Base-by-base conservation (phyloP, 1,140 invertebrate species). In the Meteorus sp. region DNA sequence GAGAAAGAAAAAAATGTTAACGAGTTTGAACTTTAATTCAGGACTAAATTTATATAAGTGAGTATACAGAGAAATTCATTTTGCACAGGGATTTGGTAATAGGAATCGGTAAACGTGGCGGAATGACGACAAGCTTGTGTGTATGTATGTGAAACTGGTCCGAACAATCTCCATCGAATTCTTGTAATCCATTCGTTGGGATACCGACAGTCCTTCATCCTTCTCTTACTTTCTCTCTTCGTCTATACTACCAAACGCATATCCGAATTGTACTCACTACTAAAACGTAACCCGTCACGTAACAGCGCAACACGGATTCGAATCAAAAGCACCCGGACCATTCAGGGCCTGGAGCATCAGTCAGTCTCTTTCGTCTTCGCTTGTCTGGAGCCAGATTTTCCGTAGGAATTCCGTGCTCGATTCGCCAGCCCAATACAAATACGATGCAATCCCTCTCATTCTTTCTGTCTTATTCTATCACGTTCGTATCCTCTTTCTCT, bases 401-500 rank as follows among this genome's bases (percentile, higher is more conserved):
- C 60, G 61, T 59, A 62, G 69, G 63, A 73, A 73, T 73, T 72
- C 71, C 67, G 64, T 57, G n/a, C 67, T 72, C 69, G 70, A 73
- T 72, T 72, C 67, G 53, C 56, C 29, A 61, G 59, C 64, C 65
- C 69, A 72, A 73, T 73, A 72, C 67, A 66, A 72, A 65, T 68
- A 67, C 62, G 56, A 53, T 54, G 37, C 60, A 56, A 35, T 53
- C 35, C 55, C 47, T 43, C 17, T 53, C 23, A 53, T 29, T 45
- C 43, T 59, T 59, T 51, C 37, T 54, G n/a, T 20, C 22, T 13
- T 15, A 29, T 27, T 3, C n/a, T n/a, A n/a, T n/a, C n/a, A n/a
- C n/a, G n/a, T n/a, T 50, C 33, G 5, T 27, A 2, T 41, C 29
- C 1, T 52, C 8, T 41, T 27, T 29, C 13, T 29, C 23, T 22